Evolutionary conservation across 92 coral and sea anemone genomes (phyloP), one percentile per base, ranked within the genome.

Genomic region (Phenganax stokvisi): DNA sequence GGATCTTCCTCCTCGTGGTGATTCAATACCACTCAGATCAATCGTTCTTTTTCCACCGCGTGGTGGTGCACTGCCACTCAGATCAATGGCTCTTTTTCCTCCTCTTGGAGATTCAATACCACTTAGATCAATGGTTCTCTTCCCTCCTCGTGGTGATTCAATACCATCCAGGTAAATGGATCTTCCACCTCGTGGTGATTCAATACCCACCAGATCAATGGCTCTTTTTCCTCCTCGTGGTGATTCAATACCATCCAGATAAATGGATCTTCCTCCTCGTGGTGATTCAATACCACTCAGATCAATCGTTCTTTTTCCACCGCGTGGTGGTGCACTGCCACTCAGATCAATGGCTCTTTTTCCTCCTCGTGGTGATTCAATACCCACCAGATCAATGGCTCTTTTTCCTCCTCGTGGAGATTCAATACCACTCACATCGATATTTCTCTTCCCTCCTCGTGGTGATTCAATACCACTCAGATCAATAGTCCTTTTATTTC

Each of bases 201-300:
- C 80, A 27, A 53, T 74, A 12, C 79, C 79, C 9, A 30, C 79
- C 58, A 53, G 79, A 6, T 74, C 79, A 15, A 74, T 74, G 79
- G 30, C 29, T 54, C 79, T 74, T 37, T 72, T 72, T 74, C 79
- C 79, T 6, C 79, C 79, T 74, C 79, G 53, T 74, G 79, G 79
- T 74, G 61, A 6, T 57, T 74, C 79, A 52, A 53, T 74, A 13
- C 79, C 79, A 0, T 0, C 79, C 58, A 53, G 79, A 20, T 74
- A 62, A 53, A 74, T 74, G 60, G 61, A 0, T 54, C 79, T 74
- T 74, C 79, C 79, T 4, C 79, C 80, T 75, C 80, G 57, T 75
- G 80, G 80, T 75, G 65, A 2, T 61, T 56, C 80, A 8, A 17
- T 28, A 8, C 80, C 80, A 56, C 47, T 65, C 62, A 75, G 80